A percentile compares a stretch with the other conserved stretches of the same genome.
These are phyloP conservation scores for Rhopalosiphum nymphaeae DNA, from an alignment of 2,888 invertebrate genomes.

Conservation along the genomic window DNA sequence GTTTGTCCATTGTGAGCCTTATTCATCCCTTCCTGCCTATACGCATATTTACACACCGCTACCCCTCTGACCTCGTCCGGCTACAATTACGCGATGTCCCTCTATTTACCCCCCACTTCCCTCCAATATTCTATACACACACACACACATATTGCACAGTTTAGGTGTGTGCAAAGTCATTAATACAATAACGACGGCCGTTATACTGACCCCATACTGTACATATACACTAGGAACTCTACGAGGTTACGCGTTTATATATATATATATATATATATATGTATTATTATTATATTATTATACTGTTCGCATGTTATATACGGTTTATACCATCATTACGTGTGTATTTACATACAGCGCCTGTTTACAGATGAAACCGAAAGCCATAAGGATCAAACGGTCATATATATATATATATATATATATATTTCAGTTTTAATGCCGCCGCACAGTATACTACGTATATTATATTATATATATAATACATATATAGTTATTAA, in stretches of 20 bases:
- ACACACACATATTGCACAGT: not conserved
- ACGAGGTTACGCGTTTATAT: not conserved
- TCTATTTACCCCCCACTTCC: conserved; percentile 27
- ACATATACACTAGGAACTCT: not conserved
- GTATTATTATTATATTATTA: not conserved
- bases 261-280: not conserved
- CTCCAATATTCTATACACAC: not conserved
- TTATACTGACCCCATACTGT: conserved; percentile 37
- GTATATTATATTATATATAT: not conserved
- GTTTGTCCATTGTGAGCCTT: conserved; percentile 54
- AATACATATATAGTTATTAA: not conserved
- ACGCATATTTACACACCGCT: not conserved
- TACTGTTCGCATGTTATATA: not conserved
- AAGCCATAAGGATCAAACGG: not conserved
- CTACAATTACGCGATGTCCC: conserved; percentile 56
- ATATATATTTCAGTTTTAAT: not conserved
- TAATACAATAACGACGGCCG: conserved; percentile 57
- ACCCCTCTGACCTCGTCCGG: not conserved
- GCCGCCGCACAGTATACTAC: not conserved
- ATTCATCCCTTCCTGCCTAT: not conserved
- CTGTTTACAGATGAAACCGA: conserved; percentile 8
- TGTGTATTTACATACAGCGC: not conserved
- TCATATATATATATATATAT: not conserved
- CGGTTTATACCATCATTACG: conserved; percentile 8
- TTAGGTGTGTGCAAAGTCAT: conserved; percentile 53